These are phyloP conservation scores for Cladorhizidae sp. DNA, from an alignment of 37 sponge, comb jelly and placozoan genomes.

Conservation along the genomic window DNA sequence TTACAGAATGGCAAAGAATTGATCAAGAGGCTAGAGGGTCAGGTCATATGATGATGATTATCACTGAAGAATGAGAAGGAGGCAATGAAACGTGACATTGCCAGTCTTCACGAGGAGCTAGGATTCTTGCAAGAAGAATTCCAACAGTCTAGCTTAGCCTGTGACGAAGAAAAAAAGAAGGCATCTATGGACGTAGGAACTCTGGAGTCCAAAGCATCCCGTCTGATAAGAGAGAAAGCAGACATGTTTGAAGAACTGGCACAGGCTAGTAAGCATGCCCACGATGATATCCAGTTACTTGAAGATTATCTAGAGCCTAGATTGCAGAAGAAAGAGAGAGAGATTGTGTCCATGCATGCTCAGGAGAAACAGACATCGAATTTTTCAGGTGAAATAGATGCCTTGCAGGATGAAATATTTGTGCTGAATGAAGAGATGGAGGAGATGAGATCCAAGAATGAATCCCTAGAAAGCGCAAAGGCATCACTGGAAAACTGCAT, in stretches of 20 bases:
- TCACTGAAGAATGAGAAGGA: conserved; percentile 18
- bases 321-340: not conserved
- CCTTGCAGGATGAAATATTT: conserved; percentile 1
- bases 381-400: not conserved
- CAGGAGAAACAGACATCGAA: not conserved
- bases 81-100: not conserved
- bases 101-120: conserved; percentile 9
- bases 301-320: conserved; percentile 10
- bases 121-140: not conserved
- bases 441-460: not conserved
- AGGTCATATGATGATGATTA: too few species aligned
- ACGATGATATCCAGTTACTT: not conserved
- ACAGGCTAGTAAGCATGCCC: not conserved
- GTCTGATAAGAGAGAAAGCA: not conserved
- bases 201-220: not conserved
- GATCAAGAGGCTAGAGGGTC: conserved; percentile 3
- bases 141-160: not conserved
- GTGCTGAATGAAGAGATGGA: conserved; percentile 29
- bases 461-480: not conserved
- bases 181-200: not conserved
- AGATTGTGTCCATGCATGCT: conserved; percentile 2
- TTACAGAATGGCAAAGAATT: not conserved
- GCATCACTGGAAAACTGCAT: conserved; percentile 9
- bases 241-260: conserved; percentile 12
- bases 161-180: conserved; percentile 15